A percentile compares a stretch with the other conserved stretches of the same genome.
These are phyloP conservation scores for Pseudotriccus pelzelni DNA, from an alignment of 2,797 vertebrate genomes.

Conservation along the genomic window DNA sequence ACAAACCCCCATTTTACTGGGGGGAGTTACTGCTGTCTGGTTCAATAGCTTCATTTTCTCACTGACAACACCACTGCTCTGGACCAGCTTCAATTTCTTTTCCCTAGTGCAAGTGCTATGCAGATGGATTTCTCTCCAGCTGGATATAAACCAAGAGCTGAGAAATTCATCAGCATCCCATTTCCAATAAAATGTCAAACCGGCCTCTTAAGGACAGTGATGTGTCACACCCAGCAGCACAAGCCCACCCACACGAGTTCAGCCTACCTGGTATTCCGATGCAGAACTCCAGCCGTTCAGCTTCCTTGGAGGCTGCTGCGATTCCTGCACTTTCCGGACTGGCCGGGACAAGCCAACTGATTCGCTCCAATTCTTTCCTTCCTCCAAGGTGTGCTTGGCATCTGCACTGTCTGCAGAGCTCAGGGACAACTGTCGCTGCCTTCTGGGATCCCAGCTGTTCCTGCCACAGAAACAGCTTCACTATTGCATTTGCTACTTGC, in stretches of 20 bases:
- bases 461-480: slow-evolving; percentile 45
- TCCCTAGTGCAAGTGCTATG: background rate
- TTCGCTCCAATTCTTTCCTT: slow-evolving; percentile 79
- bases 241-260: background rate
- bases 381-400: slow-evolving; percentile 81
- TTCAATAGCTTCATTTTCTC: background rate
- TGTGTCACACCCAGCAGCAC: rapidly evolving
- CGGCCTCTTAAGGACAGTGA: background rate
- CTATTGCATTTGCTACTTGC: background rate
- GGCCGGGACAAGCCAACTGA: slow-evolving; percentile 41
- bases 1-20: background rate
- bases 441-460: slow-evolving; percentile 87
- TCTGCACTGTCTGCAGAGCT: slow-evolving; percentile 86
- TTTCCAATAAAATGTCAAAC: background rate
- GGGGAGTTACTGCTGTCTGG: background rate
- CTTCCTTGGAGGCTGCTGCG: slow-evolving; percentile 80
- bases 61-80: background rate
- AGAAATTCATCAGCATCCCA: background rate
- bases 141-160: background rate
- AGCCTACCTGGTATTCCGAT: slow-evolving; percentile 81
- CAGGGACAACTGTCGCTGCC: slow-evolving; percentile 84
- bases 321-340: slow-evolving; percentile 79
- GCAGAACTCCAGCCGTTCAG: slow-evolving; percentile 81
- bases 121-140: background rate
- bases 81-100: background rate